Evolutionary conservation across 1,140 invertebrate species (phyloP), one percentile per base, ranked within the genome.

Genomic region (Parapsyche elsis): DNA sequence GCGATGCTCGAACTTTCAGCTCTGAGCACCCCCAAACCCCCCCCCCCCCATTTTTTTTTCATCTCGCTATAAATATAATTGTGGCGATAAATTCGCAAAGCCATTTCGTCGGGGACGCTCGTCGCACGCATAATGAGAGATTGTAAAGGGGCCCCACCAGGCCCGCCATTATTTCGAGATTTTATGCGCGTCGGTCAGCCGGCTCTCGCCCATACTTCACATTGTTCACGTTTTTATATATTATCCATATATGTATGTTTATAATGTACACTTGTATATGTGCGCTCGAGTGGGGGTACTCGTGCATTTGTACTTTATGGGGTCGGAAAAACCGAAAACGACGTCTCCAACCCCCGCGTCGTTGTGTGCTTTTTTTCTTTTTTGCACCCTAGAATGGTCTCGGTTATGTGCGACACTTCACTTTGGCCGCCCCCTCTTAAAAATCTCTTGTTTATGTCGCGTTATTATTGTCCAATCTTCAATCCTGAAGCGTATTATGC

Each of bases 61-160:
- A 49, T 49, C 46, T 57, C 44, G 73, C 73, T 30, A 75, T 75
- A 57, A 75, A 75, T 75, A 75, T 75, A 75, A 75, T 75, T 75
- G 73, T 30, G 73, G 73, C 23, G 44, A 75, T 75, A 75, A 75
- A 75, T 75, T 75, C 71, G 45, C 38, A 73, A 49, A 73, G 45
- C 45, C 73, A 57, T 53, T 57, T 30, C 49, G 49, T n/a, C 10
- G 64, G 64, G 64, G 10, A 67, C 64, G 64, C 64, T 67, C 24
- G 73, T 75, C 73, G 44, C 45, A 75, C 73, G 49, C 64, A 67
- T 75, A 75, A 75, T 75, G 45, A 75, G 73, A 30, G 45, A 30
- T 57, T 73, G 71, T 73, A 46, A 53, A 73, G 71, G 14, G 71
- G 23, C 7, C 21, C 67, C 23, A 21, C 64, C 38, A 1, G 71